Conservation (phyloP, 2,113 vertebrate species). For the Atlantisia rogersi region DNA sequence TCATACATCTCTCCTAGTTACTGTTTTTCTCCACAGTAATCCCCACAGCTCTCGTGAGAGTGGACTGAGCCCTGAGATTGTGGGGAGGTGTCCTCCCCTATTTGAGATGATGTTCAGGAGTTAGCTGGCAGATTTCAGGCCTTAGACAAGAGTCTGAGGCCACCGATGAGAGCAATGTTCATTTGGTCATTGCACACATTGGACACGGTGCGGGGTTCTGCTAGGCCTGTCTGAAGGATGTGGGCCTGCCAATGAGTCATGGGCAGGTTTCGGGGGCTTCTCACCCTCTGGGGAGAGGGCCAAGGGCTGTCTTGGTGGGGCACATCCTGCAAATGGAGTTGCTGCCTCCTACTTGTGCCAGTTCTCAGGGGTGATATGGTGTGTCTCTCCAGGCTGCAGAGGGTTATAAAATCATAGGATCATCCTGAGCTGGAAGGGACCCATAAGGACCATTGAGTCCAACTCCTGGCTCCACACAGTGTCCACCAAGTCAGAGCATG, state of each 20-base stretch:
- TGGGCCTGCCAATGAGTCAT: fast-evolving
- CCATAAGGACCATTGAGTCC: too few species aligned
- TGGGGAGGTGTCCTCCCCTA: neutral
- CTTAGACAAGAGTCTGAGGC: neutral
- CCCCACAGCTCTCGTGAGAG: neutral
- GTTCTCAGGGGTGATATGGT: neutral
- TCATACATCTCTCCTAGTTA: neutral
- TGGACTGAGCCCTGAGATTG: neutral
- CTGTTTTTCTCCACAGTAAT: neutral
- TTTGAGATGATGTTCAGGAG: neutral
- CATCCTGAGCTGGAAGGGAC: too few species aligned
- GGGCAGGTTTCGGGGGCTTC: neutral
- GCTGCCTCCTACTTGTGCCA: neutral
- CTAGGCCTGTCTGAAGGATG: neutral
- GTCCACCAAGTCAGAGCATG: too few species aligned
- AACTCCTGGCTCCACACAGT: too few species aligned
- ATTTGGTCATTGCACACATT: neutral
- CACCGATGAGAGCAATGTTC: neutral
- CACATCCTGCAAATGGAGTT: fast-evolving
- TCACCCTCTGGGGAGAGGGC: neutral
- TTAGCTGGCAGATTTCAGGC: neutral
- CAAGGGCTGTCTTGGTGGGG: neutral
- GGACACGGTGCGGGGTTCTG: neutral
- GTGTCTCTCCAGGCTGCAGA: neutral
- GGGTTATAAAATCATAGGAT: neutral